Conservation (phyloP, 1,140 invertebrate species). For the Dinothrombium tinctorium region DNA sequence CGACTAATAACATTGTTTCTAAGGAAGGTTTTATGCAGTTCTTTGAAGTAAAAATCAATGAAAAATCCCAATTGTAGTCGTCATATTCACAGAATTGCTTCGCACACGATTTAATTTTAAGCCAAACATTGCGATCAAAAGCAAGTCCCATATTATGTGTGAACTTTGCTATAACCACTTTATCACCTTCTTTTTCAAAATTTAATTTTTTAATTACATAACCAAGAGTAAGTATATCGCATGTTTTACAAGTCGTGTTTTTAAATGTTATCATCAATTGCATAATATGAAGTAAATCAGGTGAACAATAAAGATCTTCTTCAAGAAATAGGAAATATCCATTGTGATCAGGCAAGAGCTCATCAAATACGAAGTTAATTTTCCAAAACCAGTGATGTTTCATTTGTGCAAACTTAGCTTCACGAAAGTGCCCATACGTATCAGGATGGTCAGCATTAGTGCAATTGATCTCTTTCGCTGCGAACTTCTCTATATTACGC, state of each 20-base stretch:
- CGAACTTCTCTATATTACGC: slow-evolving; percentile 58
- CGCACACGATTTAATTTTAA: slow-evolving; percentile 50
- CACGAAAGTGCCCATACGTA: slow-evolving; percentile 80
- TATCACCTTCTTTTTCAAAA: slow-evolving; percentile 48
- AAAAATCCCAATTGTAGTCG: slow-evolving; percentile 97
- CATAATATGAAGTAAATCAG: slow-evolving; percentile 76
- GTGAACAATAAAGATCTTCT: slow-evolving; percentile 90
- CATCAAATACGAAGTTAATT: slow-evolving; percentile 30
- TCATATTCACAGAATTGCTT: slow-evolving; percentile 81
- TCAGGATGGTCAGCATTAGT: slow-evolving; percentile 75
- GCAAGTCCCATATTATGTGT: slow-evolving; percentile 99
- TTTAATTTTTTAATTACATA: slow-evolving; percentile 9
- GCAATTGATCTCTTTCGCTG: slow-evolving; percentile 50
- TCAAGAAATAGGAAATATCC: slow-evolving; percentile 75
- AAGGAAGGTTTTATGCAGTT: neutral
- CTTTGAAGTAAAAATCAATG: too few species aligned
- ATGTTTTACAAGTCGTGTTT: too few species aligned
- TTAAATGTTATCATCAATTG: too few species aligned
- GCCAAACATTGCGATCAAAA: slow-evolving; percentile 66
- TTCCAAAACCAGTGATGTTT: slow-evolving; percentile 96
- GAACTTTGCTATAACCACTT: slow-evolving; percentile 71
- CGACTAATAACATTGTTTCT: neutral
- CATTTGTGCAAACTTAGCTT: slow-evolving; percentile 88
- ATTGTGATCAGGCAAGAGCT: slow-evolving; percentile 24
- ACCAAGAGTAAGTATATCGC: too few species aligned